Base-by-base conservation (phyloP, 2,113 vertebrate genomes). In the Calyptomena viridis region DNA sequence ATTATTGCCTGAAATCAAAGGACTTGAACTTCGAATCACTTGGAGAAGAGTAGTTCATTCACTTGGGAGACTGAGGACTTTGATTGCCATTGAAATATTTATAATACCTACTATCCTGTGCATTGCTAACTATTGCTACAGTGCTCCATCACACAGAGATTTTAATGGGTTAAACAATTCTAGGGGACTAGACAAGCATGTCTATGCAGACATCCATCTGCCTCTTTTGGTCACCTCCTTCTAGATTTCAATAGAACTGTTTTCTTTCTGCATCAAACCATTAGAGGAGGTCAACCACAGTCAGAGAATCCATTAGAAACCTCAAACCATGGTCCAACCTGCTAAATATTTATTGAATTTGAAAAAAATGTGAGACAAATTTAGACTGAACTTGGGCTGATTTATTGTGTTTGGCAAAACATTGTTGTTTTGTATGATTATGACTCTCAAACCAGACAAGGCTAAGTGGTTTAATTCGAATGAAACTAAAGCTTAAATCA, bases 401-500 rank as follows among this genome's bases (percentile, higher is more conserved):
- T 94, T 94, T 95, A 95, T 96, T 96, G 44, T 96, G 72, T 86
- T 95, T 96, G 96, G 95, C 94, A 89, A 96, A 94, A 92, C 46
- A 5, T 13, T 60, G 15, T 76, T 94, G 44, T 90, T 96, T 81
- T 33, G 7, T 75, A 90, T 56, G 72, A 81, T 92, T 89, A 81
- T 91, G 84, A 92, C 46, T 90, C 52, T 92, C 53, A 90, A 93
- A 94, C 47, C 83, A 97, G 94, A 96, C 92, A 92, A 90, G 93
- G 69, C 37, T 58, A 92, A 92, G 60, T 71, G 90, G 79, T 90
- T 96, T 95, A 84, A 67, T 80, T 83, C 84, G 85, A 96, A 96
- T 87, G 83, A 96, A 96, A 84, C 64, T 80, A 53, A 90, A 95
- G 60, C 85, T 89, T 94, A 95, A 94, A 92, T 95, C 90, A 95